phyloP scores from a whole-genome alignment of 2,113 vertebrate genomes.

The Pseudois nayaur region DNA sequence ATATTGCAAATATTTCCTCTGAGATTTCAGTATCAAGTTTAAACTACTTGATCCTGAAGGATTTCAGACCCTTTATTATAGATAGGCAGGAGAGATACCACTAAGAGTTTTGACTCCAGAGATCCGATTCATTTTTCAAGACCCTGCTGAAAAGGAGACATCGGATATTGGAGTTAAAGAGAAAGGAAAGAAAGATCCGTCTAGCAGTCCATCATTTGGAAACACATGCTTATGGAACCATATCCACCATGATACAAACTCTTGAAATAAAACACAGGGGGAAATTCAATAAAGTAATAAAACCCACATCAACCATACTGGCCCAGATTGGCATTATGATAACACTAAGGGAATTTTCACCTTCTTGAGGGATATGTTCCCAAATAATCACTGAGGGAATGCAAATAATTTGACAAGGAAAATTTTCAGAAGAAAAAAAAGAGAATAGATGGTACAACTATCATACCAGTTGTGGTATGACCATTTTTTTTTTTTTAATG shows the following conservation, averaged over 20 bases:
- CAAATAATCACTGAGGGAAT: not conserved
- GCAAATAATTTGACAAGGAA: not conserved
- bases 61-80: not conserved
- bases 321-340: not conserved
- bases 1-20: not conserved
- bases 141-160: not conserved
- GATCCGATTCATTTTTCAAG: not conserved
- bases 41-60: not conserved
- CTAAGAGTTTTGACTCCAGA: not conserved
- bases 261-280: not conserved
- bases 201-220: not conserved
- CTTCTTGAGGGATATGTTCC: not conserved
- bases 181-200: not conserved
- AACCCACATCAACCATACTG: not conserved
- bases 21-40: not conserved
- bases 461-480: not conserved
- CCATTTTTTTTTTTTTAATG: not conserved
- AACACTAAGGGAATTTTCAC: not conserved
- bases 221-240: not conserved
- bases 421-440: slow-evolving; percentile 8
- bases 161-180: not conserved
- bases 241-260: not conserved
- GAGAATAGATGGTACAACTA: not conserved
- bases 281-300: slow-evolving; percentile 5
- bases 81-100: not conserved